Evolutionary conservation across 2,888 invertebrate species (phyloP).

Genomic region (Cylloceria caligata): DNA sequence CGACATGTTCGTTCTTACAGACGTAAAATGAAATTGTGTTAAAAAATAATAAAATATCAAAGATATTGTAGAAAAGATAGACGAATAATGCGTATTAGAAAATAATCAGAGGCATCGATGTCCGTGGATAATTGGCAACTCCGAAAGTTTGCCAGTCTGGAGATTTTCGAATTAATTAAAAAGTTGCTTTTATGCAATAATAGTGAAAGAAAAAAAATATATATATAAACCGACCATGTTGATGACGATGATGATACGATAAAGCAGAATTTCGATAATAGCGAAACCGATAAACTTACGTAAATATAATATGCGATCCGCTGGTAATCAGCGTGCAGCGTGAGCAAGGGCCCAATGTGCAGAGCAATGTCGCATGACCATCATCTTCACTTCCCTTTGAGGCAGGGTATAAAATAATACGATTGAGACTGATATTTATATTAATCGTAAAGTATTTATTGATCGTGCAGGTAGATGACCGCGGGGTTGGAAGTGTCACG

Average conservation of each 20-base stretch:
- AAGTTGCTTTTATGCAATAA: slow-evolving; percentile 46
- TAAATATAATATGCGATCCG: slow-evolving; percentile 42
- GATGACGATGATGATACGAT: background rate
- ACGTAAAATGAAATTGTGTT: too few species aligned
- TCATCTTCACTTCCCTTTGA: slow-evolving; percentile 79
- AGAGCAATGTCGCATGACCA: slow-evolving; percentile 82
- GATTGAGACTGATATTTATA: slow-evolving; percentile 82
- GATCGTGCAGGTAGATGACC: slow-evolving; percentile 68
- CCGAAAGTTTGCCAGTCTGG: too few species aligned
- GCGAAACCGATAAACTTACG: slow-evolving; percentile 38
- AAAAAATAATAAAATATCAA: too few species aligned
- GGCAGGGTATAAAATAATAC: slow-evolving; percentile 79
- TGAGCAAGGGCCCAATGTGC: slow-evolving; percentile 73
- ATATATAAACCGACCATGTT: background rate
- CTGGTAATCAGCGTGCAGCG: slow-evolving; percentile 46
- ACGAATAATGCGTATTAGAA: too few species aligned
- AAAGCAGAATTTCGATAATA: slow-evolving; percentile 43
- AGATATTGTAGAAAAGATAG: too few species aligned
- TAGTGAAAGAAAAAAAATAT: slow-evolving; percentile 32
- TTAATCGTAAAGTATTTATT: slow-evolving; percentile 78
- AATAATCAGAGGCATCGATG: too few species aligned
- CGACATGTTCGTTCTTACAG: too few species aligned
- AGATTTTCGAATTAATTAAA: too few species aligned
- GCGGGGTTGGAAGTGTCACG: slow-evolving; percentile 12
- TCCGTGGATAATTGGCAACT: background rate